phyloP scores from a whole-genome alignment of 2,113 vertebrate genomes.

The Aleadryas rufinucha region DNA sequence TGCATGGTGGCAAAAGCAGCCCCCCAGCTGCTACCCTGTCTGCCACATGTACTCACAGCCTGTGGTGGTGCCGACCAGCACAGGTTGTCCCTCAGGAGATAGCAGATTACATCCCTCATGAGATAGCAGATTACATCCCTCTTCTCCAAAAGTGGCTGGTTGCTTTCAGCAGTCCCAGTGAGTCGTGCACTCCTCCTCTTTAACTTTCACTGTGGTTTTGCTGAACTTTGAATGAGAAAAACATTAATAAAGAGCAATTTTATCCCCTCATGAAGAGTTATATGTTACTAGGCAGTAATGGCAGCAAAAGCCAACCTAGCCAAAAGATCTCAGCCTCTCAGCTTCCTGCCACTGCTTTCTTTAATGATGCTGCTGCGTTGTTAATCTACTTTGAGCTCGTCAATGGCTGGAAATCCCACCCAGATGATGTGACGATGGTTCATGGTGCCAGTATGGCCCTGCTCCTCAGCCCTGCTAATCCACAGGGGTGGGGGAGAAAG shows the following conservation, averaged over 20 bases:
- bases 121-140: not conserved
- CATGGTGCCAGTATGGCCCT: not conserved
- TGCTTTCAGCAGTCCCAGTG: not conserved
- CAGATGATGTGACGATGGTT: not conserved
- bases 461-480: not conserved
- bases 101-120: not conserved
- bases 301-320: not conserved
- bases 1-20: not conserved
- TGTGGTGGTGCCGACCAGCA: not conserved
- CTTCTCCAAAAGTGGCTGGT: not conserved
- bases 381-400: not conserved
- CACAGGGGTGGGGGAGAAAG: not conserved
- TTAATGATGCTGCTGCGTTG: not conserved
- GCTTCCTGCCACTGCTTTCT: not conserved
- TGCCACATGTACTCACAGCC: rapidly evolving
- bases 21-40: not conserved
- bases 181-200: not conserved
- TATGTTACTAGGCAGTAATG: not conserved
- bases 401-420: not conserved
- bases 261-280: not conserved
- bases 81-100: not conserved
- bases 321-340: not conserved
- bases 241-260: conserved; percentile 3
- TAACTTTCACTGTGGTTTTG: not conserved
- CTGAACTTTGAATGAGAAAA: conserved; percentile 25